Percentiles rank a stretch among this genome's conserved stretches.
Evolutionary conservation across 1,140 invertebrate genomes (phyloP).

Genomic region (Drosophila arizonae): DNA sequence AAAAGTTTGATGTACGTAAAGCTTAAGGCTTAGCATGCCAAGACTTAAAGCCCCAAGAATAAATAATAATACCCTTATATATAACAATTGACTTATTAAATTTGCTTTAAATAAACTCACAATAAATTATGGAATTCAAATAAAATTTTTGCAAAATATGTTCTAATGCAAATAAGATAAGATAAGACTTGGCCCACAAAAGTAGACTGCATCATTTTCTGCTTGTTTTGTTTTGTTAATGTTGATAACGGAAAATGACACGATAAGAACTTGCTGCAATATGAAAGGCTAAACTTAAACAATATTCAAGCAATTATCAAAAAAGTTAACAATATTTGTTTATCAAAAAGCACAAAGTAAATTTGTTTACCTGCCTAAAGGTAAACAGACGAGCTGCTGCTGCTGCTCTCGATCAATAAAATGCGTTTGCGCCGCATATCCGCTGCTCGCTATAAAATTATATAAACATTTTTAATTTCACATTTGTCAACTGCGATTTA

Average conservation of each 20-base stretch:
- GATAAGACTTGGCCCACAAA: neutral
- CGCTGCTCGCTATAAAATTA: neutral
- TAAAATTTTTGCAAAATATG: no score
- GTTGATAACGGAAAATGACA: neutral
- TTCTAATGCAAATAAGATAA: no score
- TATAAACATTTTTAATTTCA: neutral
- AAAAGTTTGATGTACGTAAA: no score
- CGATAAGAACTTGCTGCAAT: neutral
- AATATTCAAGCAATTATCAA: neutral
- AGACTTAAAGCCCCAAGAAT: no score
- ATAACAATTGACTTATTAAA: no score
- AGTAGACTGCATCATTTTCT: slow-evolving; percentile 3
- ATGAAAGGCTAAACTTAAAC: neutral
- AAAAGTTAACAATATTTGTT: neutral
- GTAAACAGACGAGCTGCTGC: neutral
- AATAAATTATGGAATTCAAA: no score
- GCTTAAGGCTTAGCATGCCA: no score
- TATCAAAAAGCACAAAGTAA: neutral
- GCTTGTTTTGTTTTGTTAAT: neutral
- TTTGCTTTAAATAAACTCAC: no score
- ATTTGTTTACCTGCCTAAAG: neutral
- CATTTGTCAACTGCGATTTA: slow-evolving; percentile 38
- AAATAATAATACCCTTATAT: no score
- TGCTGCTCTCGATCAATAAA: neutral
- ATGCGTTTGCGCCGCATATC: neutral